phyloP scores from a whole-genome alignment of 1,140 invertebrate genomes.

The Nylanderia fulva region DNA sequence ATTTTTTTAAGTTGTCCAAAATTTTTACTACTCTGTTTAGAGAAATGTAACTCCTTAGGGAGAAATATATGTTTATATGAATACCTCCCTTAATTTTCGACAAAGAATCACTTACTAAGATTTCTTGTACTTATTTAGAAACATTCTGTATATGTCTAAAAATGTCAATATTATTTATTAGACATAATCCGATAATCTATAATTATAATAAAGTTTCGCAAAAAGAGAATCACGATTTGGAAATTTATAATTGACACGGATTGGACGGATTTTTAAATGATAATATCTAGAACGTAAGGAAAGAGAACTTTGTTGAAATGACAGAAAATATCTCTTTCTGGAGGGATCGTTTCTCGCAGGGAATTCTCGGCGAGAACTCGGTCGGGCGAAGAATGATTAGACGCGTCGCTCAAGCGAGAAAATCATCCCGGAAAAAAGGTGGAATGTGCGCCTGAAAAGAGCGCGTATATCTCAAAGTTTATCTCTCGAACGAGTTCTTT shows the following conservation, averaged over 20 bases:
- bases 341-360: neutral
- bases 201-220: neutral
- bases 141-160: neutral
- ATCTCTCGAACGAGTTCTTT: conserved; percentile 30
- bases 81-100: too few species aligned
- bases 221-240: neutral
- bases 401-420: conserved; percentile 22
- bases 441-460: neutral
- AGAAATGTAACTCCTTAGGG: too few species aligned
- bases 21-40: too few species aligned
- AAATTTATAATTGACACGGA: neutral
- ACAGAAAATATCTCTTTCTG: neutral
- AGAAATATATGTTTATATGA: too few species aligned
- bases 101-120: too few species aligned
- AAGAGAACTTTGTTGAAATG: neutral
- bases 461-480: conserved; percentile 9
- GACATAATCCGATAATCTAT: neutral
- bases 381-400: conserved; percentile 20
- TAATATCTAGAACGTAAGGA: neutral
- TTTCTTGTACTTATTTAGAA: too few species aligned
- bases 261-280: neutral
- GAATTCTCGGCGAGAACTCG: conserved; percentile 3
- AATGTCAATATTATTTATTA: neutral
- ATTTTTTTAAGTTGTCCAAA: too few species aligned
- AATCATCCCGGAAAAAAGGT: neutral